These are phyloP conservation scores for Drosophila silvestris DNA, from an alignment of 2,888 invertebrate genomes.

Conservation along the genomic window DNA sequence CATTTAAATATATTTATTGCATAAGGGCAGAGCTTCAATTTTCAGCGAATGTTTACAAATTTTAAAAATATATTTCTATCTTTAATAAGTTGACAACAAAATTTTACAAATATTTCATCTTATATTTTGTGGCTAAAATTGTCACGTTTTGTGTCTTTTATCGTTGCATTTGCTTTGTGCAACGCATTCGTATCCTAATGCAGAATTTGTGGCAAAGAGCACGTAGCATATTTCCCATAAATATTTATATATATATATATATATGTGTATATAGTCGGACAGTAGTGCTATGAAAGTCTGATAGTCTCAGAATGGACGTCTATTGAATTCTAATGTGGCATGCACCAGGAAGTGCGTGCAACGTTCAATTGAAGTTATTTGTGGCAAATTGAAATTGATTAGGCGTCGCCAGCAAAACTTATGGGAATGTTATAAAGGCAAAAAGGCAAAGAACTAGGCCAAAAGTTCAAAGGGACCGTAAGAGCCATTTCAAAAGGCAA, in stretches of 20 bases:
- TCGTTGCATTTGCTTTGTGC: conserved; percentile 21
- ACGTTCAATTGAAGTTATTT: conserved; percentile 69
- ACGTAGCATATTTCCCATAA: conserved; percentile 69
- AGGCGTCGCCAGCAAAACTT: conserved; percentile 26
- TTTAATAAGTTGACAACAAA: conserved; percentile 2
- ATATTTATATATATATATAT: conserved; percentile 22
- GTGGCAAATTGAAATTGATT: conserved; percentile 67
- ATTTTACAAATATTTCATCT: conserved; percentile 22
- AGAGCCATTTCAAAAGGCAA: conserved; percentile 1
- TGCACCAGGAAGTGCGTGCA: conserved; percentile 78
- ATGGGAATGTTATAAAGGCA: conserved; percentile 26
- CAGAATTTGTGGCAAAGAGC: conserved; percentile 59
- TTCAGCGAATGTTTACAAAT: background rate
- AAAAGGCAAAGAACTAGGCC: conserved; percentile 59
- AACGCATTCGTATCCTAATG: conserved; percentile 58
- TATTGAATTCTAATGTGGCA: conserved; percentile 72
- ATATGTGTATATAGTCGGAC: background rate
- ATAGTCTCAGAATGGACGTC: conserved; percentile 45
- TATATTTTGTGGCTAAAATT: conserved; percentile 27
- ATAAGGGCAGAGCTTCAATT: background rate
- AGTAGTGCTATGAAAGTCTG: conserved; percentile 7
- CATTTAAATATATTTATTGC: conserved; percentile 3
- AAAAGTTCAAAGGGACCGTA: conserved; percentile 67
- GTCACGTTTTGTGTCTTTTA: conserved; percentile 48
- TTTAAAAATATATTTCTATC: background rate